Conservation (phyloP, 2,888 invertebrate genomes). For the Nomada goodeniana region DNA sequence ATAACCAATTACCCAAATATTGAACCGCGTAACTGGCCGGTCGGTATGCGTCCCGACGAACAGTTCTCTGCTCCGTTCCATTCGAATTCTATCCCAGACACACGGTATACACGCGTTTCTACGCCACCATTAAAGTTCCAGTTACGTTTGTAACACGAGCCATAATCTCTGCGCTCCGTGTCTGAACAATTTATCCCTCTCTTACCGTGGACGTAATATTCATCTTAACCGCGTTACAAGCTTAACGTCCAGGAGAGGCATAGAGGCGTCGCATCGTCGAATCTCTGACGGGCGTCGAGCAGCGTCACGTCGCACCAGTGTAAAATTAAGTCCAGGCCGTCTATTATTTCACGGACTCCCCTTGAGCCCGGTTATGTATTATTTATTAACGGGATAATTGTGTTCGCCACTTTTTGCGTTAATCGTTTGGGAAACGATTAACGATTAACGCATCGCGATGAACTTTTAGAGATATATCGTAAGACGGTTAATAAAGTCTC, state of each 20-base stretch:
- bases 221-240: conserved; percentile 66
- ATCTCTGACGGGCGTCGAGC: neutral
- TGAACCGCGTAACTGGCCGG: conserved; percentile 19
- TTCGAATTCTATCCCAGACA: conserved; percentile 20
- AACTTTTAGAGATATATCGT: neutral
- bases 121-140: conserved; percentile 47
- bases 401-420: neutral
- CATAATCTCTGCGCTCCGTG: conserved; percentile 45
- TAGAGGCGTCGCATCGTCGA: conserved; percentile 12
- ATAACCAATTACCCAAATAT: conserved; percentile 31
- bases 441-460: no score
- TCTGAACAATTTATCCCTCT: conserved; percentile 57
- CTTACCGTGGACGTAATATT: conserved; percentile 58
- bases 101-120: conserved; percentile 4
- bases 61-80: neutral
- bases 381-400: conserved; percentile 4
- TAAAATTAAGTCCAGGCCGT: conserved; percentile 25
- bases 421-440: neutral
- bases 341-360: neutral
- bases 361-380: neutral
- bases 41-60: neutral
- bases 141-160: conserved; percentile 60
- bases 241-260: conserved; percentile 26
- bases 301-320: neutral
- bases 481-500: neutral